phyloP scores from a whole-genome alignment of 2,113 vertebrate genomes.

The Abramis brama region DNA sequence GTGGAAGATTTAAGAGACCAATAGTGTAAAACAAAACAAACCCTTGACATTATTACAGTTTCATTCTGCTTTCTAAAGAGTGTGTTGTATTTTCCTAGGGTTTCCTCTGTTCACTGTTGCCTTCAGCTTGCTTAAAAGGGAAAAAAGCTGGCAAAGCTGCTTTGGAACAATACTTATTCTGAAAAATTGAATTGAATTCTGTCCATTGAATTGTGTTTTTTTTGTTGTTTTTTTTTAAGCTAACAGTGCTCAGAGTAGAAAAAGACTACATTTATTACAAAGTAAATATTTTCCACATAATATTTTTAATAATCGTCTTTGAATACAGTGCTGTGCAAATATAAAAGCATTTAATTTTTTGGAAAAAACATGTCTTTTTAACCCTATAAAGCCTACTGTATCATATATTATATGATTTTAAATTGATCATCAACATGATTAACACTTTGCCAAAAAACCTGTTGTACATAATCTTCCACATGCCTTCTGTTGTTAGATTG shows the following conservation, averaged over 20 bases:
- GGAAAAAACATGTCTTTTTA: neutral
- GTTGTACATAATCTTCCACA: neutral
- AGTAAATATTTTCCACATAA: neutral
- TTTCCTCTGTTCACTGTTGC: neutral
- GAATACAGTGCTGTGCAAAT: neutral
- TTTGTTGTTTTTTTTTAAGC: neutral
- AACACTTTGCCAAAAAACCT: too few relatives aligned
- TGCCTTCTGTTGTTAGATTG: neutral
- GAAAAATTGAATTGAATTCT: neutral
- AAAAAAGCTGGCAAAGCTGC: neutral
- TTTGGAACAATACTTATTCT: neutral
- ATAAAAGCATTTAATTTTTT: neutral
- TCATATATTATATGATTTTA: too few relatives aligned
- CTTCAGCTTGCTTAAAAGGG: neutral
- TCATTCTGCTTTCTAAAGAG: too few relatives aligned
- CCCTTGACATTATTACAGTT: too few relatives aligned
- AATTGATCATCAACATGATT: too few relatives aligned
- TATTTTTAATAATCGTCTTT: neutral
- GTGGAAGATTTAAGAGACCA: neutral
- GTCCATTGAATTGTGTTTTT: neutral
- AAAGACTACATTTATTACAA: neutral
- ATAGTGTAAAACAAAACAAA: neutral
- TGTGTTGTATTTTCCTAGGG: neutral
- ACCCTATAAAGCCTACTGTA: neutral
- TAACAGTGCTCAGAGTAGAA: neutral